Evolutionary conservation across 2,888 invertebrate genomes (phyloP).

Genomic region (Rutpela maculata): DNA sequence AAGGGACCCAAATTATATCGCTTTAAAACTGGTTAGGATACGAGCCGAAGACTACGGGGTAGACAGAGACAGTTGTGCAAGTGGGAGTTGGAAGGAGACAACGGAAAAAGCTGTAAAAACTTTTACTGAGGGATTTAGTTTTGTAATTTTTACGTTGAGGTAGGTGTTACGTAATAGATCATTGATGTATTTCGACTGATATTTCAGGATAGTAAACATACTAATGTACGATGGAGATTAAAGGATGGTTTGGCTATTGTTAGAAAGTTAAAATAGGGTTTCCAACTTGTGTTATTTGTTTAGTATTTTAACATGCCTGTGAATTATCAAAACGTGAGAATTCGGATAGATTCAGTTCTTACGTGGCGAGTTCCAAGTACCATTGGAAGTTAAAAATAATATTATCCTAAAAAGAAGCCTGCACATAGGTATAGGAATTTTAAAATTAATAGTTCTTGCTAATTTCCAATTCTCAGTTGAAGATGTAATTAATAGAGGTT

Average conservation of each 20-base stretch:
- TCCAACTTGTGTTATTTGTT: neutral
- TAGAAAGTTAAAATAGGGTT: neutral
- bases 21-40: constrained; percentile 32
- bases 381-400: no score
- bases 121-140: constrained; percentile 26
- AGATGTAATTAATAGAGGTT: no score
- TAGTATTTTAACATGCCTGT: neutral
- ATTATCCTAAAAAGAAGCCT: no score
- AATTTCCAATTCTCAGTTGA: no score
- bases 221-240: constrained; percentile 5
- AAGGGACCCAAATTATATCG: constrained; percentile 16
- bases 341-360: neutral
- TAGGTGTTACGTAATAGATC: constrained; percentile 38
- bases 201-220: neutral
- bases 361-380: no score
- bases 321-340: neutral
- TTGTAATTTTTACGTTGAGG: constrained; percentile 33
- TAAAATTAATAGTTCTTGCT: no score
- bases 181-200: constrained; percentile 16
- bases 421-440: no score
- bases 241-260: neutral
- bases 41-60: neutral
- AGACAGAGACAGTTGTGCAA: constrained; percentile 5
- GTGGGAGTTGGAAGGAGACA: constrained; percentile 12
- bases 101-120: constrained; percentile 24